Evolutionary conservation across 2,888 invertebrate species (phyloP).

Genomic region (Parascotia fuliginaria): DNA sequence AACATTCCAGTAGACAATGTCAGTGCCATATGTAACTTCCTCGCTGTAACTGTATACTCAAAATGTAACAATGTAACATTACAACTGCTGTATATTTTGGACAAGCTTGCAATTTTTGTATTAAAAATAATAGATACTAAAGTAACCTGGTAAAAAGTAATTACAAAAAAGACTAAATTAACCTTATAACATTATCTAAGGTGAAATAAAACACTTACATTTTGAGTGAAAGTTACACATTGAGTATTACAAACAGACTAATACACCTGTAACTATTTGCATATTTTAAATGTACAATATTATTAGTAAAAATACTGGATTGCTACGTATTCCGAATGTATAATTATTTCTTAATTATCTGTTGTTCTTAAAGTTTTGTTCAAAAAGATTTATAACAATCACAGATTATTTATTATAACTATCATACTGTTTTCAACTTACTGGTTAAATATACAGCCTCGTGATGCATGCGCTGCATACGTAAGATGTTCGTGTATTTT

Average conservation of each 20-base stretch:
- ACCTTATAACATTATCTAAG: no score
- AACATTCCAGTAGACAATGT: slow-evolving; percentile 38
- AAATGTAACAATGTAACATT: slow-evolving; percentile 12
- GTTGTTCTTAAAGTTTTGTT: background rate
- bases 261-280: slow-evolving; percentile 5
- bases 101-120: no score
- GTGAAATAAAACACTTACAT: no score
- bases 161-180: no score
- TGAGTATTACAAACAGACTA: slow-evolving; percentile 5
- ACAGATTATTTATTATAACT: no score
- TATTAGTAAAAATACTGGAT: slow-evolving; percentile 11
- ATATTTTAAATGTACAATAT: background rate
- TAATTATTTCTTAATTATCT: background rate
- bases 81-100: no score
- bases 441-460: no score
- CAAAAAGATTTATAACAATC: no score
- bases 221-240: slow-evolving; percentile 13
- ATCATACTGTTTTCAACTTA: no score
- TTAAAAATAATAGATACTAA: background rate
- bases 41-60: slow-evolving; percentile 9
- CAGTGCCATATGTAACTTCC: slow-evolving; percentile 38
- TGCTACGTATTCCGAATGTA: slow-evolving; percentile 33
- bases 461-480: no score
- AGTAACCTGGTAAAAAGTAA: no score
- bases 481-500: no score